phyloP scores from a whole-genome alignment of 1,140 invertebrate species.

The Sarcophaga bullata region DNA sequence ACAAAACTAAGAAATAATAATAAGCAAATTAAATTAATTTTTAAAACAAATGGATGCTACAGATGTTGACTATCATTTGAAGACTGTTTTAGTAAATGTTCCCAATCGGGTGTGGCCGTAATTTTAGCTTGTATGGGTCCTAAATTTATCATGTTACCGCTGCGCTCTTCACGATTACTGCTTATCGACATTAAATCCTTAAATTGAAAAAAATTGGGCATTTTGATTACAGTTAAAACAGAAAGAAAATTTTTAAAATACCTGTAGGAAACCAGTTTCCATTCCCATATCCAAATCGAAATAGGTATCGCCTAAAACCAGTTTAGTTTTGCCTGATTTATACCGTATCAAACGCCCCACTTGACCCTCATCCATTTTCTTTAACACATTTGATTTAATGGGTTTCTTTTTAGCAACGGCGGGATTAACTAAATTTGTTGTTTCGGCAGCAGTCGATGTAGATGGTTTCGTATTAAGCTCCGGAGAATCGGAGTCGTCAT shows the following conservation, averaged over 20 bases:
- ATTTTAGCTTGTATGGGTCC: conserved; percentile 63
- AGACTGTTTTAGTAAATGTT: conserved; percentile 57
- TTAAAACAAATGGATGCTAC: conserved; percentile 6
- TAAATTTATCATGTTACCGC: conserved; percentile 65
- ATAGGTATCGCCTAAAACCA: conserved; percentile 68
- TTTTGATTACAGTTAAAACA: neutral
- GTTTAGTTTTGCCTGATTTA: conserved; percentile 69
- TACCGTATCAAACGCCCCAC: conserved; percentile 70
- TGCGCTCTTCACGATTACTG: conserved; percentile 59
- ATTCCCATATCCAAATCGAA: conserved; percentile 68
- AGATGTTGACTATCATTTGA: conserved; percentile 1
- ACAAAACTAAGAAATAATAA: conserved; percentile 6
- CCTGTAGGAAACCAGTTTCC: conserved; percentile 64
- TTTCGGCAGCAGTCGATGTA: conserved; percentile 26
- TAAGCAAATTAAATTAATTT: neutral
- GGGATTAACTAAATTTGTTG: conserved; percentile 47
- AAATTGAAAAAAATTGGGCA: conserved; percentile 16
- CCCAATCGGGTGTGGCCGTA: conserved; percentile 65
- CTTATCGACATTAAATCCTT: conserved; percentile 64
- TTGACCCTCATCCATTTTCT: conserved; percentile 68
- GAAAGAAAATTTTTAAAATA: neutral
- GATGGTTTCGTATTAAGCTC: conserved; percentile 20
- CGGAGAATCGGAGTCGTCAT: conserved; percentile 49
- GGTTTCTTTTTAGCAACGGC: conserved; percentile 41
- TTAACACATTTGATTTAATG: conserved; percentile 44